phyloP scores from a whole-genome alignment of 2,113 vertebrate genomes.

The Tautogolabrus adspersus region DNA sequence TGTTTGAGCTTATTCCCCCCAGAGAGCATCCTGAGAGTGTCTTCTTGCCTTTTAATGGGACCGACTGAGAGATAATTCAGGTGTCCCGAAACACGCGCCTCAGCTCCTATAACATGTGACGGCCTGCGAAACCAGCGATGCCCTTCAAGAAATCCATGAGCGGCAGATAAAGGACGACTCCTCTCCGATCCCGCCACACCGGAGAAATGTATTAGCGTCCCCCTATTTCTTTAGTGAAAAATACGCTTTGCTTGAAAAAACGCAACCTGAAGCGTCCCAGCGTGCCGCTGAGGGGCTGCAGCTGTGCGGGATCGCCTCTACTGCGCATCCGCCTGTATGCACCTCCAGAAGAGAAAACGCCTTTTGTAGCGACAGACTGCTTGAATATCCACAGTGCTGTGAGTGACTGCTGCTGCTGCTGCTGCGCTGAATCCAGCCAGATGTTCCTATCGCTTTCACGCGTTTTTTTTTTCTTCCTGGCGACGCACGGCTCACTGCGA shows the following conservation, averaged over 20 bases:
- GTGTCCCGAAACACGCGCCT: slow-evolving; percentile 72
- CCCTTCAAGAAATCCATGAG: slow-evolving; percentile 80
- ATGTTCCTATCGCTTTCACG: slow-evolving; percentile 76
- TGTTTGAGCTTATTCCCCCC: slow-evolving; percentile 46
- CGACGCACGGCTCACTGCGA: slow-evolving; percentile 71
- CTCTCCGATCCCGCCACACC: slow-evolving; percentile 15
- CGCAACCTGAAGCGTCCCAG: slow-evolving; percentile 62
- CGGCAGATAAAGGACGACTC: slow-evolving; percentile 54
- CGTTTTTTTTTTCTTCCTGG: slow-evolving; percentile 31
- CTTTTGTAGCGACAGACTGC: slow-evolving; percentile 70
- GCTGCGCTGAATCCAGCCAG: slow-evolving; percentile 69
- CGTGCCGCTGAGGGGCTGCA: slow-evolving; percentile 63
- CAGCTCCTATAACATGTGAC: slow-evolving; percentile 61
- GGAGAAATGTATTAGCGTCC: slow-evolving; percentile 23
- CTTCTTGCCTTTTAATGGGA: slow-evolving; percentile 46
- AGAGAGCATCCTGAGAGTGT: slow-evolving; percentile 53
- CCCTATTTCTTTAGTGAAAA: neutral
- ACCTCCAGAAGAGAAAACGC: slow-evolving; percentile 80
- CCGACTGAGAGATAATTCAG: slow-evolving; percentile 63
- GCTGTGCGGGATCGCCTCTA: slow-evolving; percentile 73
- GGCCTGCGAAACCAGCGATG: slow-evolving; percentile 76
- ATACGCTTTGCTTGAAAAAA: slow-evolving; percentile 16
- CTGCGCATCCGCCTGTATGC: slow-evolving; percentile 77
- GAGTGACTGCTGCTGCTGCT: slow-evolving; percentile 53
- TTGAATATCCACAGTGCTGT: slow-evolving; percentile 49